Base-by-base conservation (phyloP, 1,140 invertebrate species). In the Neodiprion fabricii region DNA sequence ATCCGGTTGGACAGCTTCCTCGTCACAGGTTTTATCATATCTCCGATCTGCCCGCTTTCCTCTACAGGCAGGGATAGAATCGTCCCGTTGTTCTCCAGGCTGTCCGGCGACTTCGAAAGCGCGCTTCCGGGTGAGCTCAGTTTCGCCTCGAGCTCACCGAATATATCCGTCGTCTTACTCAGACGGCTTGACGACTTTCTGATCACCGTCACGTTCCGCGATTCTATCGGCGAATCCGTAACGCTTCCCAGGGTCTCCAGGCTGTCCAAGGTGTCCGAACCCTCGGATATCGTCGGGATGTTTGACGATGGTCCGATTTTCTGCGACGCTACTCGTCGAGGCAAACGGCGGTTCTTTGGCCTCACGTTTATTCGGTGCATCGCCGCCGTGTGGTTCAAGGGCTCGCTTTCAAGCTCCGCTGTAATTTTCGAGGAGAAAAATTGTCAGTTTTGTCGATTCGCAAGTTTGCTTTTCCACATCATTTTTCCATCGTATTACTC, bases 351-450 rank as follows among this genome's bases (percentile, higher is more conserved):
- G 67, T 89, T 89, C 68, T 87, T 89, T 2, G 87, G 87, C 0
- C 87, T 81, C 1, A 88, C 85, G 0, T 85, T 84, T 70, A 89
- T 89, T 9, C 87, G 83, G n/a, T 89, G 87, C 47, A 82, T 83
- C 0, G 87, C 87, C 11, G 87, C 87, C 7, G 84, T 87, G 71
- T 89, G 87, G 68, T 77, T 88, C 53, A 89, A 71, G 49, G 79
- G 83, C 21, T 79, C 83, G 65, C 79, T 83, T 74, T 85, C 82
- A 72, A 89, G 71, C 68, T 87, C 77, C 61, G 87, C 87, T 88
- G 75, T 49, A 74, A 66, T 40, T 14, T 67, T 61, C 11, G 9
- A 9, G 5, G 28, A 17, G 47, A 73, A 74, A 70, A 10, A 9
- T 69, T 72, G 21, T 70, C 21, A 21, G 17, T 21, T 21, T 21